These are phyloP conservation scores for Falcaria lacertinaria DNA, from an alignment of 2,888 invertebrate genomes.

Conservation along the genomic window DNA sequence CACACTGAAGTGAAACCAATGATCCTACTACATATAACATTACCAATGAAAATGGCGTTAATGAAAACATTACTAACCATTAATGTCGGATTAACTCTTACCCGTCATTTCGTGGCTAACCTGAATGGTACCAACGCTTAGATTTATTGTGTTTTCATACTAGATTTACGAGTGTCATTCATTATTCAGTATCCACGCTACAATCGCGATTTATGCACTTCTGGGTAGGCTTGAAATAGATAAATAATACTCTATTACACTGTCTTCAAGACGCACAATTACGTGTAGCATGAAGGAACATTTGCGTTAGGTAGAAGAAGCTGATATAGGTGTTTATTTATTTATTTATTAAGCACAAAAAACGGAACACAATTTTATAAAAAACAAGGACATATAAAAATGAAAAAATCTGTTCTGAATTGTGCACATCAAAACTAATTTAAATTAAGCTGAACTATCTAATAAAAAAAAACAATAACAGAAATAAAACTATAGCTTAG, in stretches of 20 bases:
- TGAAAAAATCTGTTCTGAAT: too few relatives aligned
- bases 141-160: slow-evolving; percentile 75
- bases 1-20: background rate
- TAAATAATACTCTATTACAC: slow-evolving; percentile 44
- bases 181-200: slow-evolving; percentile 72
- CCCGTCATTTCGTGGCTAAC: slow-evolving; percentile 36
- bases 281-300: too few relatives aligned
- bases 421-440: too few relatives aligned
- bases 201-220: slow-evolving; percentile 72
- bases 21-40: background rate
- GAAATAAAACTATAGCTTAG: too few relatives aligned
- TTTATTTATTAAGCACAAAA: too few relatives aligned
- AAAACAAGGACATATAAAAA: too few relatives aligned
- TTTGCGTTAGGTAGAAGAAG: too few relatives aligned
- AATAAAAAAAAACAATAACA: too few relatives aligned
- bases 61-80: slow-evolving; percentile 26
- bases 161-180: slow-evolving; percentile 72
- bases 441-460: too few relatives aligned
- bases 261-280: background rate
- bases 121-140: slow-evolving; percentile 56
- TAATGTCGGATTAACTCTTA: slow-evolving; percentile 15
- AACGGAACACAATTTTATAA: too few relatives aligned
- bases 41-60: slow-evolving; percentile 16
- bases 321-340: too few relatives aligned
- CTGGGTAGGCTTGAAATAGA: slow-evolving; percentile 55